Base-by-base conservation (phyloP, 1,140 invertebrate genomes). In the Nomia melanderi region DNA sequence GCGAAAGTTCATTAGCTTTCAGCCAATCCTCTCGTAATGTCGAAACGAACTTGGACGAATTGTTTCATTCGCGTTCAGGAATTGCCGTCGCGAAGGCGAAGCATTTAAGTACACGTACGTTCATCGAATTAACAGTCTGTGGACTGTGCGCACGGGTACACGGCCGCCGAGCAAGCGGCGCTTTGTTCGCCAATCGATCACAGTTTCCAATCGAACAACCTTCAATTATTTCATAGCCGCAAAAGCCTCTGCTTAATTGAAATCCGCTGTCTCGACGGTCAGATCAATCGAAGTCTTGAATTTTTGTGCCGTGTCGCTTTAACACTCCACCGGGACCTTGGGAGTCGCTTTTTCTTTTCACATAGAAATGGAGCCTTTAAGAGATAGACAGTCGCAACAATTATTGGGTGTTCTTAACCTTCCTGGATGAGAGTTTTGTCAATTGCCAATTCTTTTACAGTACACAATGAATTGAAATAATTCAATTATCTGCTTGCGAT, bases 91-190 rank as follows among this genome's bases (percentile, higher is more conserved):
- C 41, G 59, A 69, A 81, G 69, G 67, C 77, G 66, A 79, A 75
- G 69, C 78, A 50, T 81, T 71, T 81, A 82, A 77, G 78, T 77
- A 57, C 70, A 63, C 36, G 74, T 70, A 82, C 77, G 74, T 67
- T 67, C 66, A 14, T 80, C 79, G 74, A 81, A 76, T 60, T 74
- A 80, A 79, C 66, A 41, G 53, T 62, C 69, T 56, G 29, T n/a
- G 53, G 47, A 71, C 20, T 54, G 50, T 63, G n/a, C 23, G 29
- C 3, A 36, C 56, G 36, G 47, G 39, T 33, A 66, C 36, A 50
- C 56, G 54, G 12, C 27, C 47, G 31, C 39, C 44, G 23, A 12
- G 31, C 60, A 25, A 57, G 57, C 50, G 53, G n/a, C 25, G 60
- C 23, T 70, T 69, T 50, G 59, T 81, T 79, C 67, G 53, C 27